phyloP scores from a whole-genome alignment of 2,797 vertebrate genomes.

The Acanthornis magna region DNA sequence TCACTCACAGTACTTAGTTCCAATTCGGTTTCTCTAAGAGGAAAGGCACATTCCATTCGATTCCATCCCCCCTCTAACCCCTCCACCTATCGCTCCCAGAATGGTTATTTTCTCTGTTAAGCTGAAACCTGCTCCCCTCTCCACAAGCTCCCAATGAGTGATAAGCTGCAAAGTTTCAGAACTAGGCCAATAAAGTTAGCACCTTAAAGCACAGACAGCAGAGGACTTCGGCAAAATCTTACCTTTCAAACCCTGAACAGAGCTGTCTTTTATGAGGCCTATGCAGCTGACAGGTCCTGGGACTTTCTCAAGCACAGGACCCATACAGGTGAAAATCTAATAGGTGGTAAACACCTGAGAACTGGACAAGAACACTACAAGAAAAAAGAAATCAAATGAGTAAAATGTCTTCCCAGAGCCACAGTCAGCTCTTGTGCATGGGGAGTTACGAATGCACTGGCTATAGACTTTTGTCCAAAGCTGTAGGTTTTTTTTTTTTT shows the following conservation, averaged over 20 bases:
- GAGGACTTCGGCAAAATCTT: constrained; percentile 77
- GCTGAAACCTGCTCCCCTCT: constrained; percentile 56
- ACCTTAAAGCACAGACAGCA: constrained; percentile 63
- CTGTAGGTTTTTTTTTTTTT: constrained; percentile 80
- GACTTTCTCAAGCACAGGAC: constrained; percentile 72
- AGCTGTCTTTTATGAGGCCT: constrained; percentile 78
- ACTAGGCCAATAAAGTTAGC: constrained; percentile 73
- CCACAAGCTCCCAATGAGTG: constrained; percentile 50
- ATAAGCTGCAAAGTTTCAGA: constrained; percentile 71
- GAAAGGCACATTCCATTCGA: constrained; percentile 56
- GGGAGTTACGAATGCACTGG: constrained; percentile 94
- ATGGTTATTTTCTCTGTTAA: constrained; percentile 37
- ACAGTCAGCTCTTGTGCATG: constrained; percentile 88
- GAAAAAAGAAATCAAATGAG: constrained; percentile 78
- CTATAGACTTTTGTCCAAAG: constrained; percentile 99
- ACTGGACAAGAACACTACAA: constrained; percentile 74
- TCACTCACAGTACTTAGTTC: constrained; percentile 41
- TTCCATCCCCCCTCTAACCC: not conserved
- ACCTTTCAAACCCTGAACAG: constrained; percentile 80
- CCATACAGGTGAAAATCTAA: constrained; percentile 72
- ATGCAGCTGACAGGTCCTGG: constrained; percentile 76
- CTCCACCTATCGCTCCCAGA: constrained; percentile 17
- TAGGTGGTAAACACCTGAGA: constrained; percentile 76
- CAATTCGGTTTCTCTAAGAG: constrained; percentile 49
- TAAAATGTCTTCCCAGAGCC: constrained; percentile 84